Percentiles rank a stretch among this genome's conserved stretches.
Evolutionary conservation across 2,113 vertebrate genomes (phyloP).

Genomic region (Gasterosteus aculeatus): DNA sequence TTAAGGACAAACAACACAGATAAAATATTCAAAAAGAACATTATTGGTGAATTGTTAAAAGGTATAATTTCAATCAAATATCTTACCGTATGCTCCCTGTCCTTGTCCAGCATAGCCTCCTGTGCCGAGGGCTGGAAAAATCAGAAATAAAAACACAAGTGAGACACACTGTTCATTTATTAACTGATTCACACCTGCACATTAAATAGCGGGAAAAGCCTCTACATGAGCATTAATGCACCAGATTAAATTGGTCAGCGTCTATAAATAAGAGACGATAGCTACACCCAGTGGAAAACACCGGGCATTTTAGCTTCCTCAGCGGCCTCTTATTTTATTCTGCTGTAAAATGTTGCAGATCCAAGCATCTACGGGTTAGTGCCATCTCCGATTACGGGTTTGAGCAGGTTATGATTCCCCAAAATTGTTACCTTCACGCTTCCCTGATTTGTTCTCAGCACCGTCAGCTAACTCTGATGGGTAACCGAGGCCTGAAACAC

Average conservation of each 20-base stretch:
- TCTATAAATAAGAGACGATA: conserved; percentile 47
- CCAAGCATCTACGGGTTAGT: conserved; percentile 60
- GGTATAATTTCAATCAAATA: neutral
- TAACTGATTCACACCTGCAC: neutral
- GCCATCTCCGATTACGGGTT: conserved; percentile 14
- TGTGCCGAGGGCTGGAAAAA: conserved; percentile 60
- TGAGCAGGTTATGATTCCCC: conserved; percentile 17
- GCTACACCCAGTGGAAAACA: conserved; percentile 61
- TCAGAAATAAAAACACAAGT: neutral
- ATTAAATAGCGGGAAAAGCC: conserved; percentile 20
- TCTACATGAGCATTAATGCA: conserved; percentile 47
- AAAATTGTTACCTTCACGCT: conserved; percentile 67
- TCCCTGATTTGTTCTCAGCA: conserved; percentile 71
- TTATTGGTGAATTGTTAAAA: neutral
- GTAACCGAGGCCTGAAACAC: conserved; percentile 75
- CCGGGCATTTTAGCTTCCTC: conserved; percentile 13
- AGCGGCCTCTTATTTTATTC: conserved; percentile 19
- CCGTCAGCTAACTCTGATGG: conserved; percentile 73
- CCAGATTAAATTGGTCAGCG: conserved; percentile 40
- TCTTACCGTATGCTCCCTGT: conserved; percentile 74
- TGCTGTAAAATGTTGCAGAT: conserved; percentile 17
- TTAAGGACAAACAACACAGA: conserved; percentile 2
- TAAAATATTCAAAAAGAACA: neutral
- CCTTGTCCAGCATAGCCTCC: conserved; percentile 67
- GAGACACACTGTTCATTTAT: neutral